A percentile compares a stretch with the other conserved stretches of the same genome.
phyloP scores from a whole-genome alignment of 92 coral and sea anemone genomes.

The Palythoa caribaeorum region DNA sequence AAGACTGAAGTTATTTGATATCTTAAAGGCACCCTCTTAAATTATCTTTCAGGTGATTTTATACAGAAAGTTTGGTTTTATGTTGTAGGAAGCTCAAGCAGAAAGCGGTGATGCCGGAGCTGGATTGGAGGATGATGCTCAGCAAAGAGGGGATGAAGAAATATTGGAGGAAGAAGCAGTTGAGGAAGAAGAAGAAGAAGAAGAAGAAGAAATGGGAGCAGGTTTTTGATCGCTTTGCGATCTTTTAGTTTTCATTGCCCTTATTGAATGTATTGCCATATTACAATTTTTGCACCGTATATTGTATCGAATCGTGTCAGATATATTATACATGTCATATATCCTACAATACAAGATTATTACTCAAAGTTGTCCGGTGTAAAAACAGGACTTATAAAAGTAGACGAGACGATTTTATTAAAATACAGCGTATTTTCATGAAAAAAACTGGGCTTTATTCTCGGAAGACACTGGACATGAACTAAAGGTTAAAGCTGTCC shows the following conservation, averaged over 20 bases:
- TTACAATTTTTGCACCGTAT: neutral
- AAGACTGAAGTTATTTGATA: no score
- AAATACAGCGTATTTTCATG: no score
- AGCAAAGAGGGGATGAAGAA: slow-evolving; percentile 30
- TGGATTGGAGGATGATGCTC: slow-evolving; percentile 44
- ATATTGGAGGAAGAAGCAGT: slow-evolving; percentile 40
- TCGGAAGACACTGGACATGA: no score
- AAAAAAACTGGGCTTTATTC: no score
- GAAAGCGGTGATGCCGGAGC: slow-evolving; percentile 31
- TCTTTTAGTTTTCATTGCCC: neutral
- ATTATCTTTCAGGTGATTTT: no score
- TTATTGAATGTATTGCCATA: neutral
- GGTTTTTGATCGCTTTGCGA: neutral
- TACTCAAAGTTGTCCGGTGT: no score
- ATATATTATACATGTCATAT: neutral
- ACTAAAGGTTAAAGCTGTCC: no score
- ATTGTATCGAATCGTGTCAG: neutral
- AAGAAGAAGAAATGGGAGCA: slow-evolving; percentile 32
- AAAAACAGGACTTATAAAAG: no score
- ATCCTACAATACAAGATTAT: no score
- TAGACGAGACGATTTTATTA: no score
- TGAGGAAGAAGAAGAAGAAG: slow-evolving; percentile 42
- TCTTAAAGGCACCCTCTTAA: no score
- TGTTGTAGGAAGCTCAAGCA: neutral
- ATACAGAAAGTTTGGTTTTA: neutral